phyloP scores from a whole-genome alignment of 1,140 invertebrate genomes.

The Sarcophaga bullata region DNA sequence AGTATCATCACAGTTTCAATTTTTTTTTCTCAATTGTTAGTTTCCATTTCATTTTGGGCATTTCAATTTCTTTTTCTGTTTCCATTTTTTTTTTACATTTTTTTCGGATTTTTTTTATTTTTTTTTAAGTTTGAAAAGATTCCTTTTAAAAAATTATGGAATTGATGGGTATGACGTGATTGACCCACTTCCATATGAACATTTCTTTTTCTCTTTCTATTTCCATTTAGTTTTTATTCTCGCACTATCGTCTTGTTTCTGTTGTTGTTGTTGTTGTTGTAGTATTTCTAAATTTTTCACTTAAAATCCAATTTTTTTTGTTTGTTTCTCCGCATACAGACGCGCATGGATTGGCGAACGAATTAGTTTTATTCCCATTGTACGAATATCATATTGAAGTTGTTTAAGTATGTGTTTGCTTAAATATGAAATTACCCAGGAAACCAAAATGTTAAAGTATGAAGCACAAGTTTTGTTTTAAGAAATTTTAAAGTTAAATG shows the following conservation, averaged over 20 bases:
- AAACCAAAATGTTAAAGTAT: too few relatives aligned
- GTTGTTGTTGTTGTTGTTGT: not conserved
- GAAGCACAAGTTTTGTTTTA: too few relatives aligned
- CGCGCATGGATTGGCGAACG: too few relatives aligned
- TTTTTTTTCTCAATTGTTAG: not conserved
- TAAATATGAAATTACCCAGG: too few relatives aligned
- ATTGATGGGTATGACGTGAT: slow-evolving; percentile 23
- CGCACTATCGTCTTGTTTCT: not conserved
- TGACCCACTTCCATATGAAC: not conserved
- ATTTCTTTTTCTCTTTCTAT: not conserved
- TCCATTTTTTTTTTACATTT: not conserved
- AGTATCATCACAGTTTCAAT: not conserved
- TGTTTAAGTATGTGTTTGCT: too few relatives aligned
- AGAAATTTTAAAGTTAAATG: too few relatives aligned
- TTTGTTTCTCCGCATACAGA: not conserved
- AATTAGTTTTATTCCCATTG: too few relatives aligned
- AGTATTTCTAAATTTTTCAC: not conserved
- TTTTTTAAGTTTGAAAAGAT: slow-evolving; percentile 5
- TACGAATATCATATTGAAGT: too few relatives aligned
- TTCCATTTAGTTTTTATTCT: not conserved
- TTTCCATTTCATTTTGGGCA: not conserved
- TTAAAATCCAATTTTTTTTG: not conserved
- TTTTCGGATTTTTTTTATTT: not conserved
- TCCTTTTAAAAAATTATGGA: slow-evolving; percentile 22
- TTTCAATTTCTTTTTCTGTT: not conserved